Evolutionary conservation across 1,140 invertebrate species (phyloP).

Genomic region (Tribolium madens): DNA sequence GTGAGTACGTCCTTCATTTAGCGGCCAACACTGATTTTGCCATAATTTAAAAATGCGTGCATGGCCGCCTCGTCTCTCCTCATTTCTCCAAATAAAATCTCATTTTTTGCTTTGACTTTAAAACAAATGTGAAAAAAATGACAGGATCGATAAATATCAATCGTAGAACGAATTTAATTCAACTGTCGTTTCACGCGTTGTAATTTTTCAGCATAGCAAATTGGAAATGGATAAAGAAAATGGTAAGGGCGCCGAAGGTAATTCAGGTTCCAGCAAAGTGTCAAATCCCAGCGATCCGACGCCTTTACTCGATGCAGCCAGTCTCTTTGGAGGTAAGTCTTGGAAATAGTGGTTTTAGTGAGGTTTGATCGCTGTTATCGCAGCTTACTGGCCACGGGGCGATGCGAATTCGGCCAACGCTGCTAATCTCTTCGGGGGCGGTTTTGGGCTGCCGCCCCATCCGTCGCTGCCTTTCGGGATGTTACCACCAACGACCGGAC

Average conservation of each 20-base stretch:
- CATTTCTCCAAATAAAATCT: not conserved
- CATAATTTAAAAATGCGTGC: constrained; percentile 12
- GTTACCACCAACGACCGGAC: constrained; percentile 58
- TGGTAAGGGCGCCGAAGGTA: constrained; percentile 64
- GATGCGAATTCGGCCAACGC: constrained; percentile 66
- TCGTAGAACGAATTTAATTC: not conserved
- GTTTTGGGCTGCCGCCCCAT: constrained; percentile 69
- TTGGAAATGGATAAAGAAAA: constrained; percentile 67
- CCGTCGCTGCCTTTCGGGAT: constrained; percentile 64
- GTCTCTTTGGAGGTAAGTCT: constrained; percentile 73
- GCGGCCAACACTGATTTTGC: too few relatives aligned
- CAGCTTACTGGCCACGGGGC: constrained; percentile 77
- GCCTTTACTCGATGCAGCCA: constrained; percentile 74
- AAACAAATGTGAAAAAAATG: constrained; percentile 35
- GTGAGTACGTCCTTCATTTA: not conserved
- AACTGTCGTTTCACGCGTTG: not conserved
- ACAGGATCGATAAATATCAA: constrained; percentile 7
- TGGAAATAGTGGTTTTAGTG: not conserved
- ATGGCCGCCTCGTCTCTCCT: not conserved
- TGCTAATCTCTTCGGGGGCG: constrained; percentile 68
- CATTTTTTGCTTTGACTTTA: constrained; percentile 8
- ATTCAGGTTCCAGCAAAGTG: constrained; percentile 63
- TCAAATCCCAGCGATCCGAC: constrained; percentile 66
- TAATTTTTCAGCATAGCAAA: constrained; percentile 51
- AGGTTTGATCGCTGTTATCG: constrained; percentile 53